phyloP scores from a whole-genome alignment of 2,797 vertebrate genomes.

The Semotilus atromaculatus region DNA sequence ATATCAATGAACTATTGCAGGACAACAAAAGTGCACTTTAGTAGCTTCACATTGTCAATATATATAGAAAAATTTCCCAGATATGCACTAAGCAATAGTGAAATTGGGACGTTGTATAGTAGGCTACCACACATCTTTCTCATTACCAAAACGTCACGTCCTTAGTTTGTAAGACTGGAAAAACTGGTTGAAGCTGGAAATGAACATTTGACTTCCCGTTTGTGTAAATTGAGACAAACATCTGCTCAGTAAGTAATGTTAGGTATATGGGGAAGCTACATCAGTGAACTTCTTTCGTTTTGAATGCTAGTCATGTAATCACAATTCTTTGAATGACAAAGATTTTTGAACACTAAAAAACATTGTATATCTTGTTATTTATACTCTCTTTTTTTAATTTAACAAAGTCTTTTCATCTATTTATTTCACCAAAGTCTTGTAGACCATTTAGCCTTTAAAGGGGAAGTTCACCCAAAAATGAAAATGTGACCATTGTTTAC shows the following conservation, averaged over 20 bases:
- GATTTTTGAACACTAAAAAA: not conserved
- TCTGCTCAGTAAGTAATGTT: not conserved
- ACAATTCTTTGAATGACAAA: not conserved
- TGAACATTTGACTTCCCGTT: too few species aligned
- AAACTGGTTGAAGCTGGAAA: too few species aligned
- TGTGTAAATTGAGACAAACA: not conserved
- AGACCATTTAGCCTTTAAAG: not conserved
- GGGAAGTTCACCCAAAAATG: not conserved
- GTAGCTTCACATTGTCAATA: not conserved
- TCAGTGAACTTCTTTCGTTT: not conserved
- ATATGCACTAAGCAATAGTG: not conserved
- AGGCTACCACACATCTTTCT: not conserved
- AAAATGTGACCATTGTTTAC: not conserved
- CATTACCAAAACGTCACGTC: not conserved
- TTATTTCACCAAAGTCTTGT: too few species aligned
- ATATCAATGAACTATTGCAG: not conserved
- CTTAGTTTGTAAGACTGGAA: too few species aligned
- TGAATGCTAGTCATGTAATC: not conserved
- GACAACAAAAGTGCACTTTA: not conserved
- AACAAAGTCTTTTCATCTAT: not conserved
- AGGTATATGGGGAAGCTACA: not conserved
- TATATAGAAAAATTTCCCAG: not conserved
- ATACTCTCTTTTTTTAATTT: not conserved
- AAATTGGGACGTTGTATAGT: not conserved
- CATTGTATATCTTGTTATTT: not conserved